phyloP scores from a whole-genome alignment of 2,797 vertebrate species.

The Synaphobranchus kaupii region DNA sequence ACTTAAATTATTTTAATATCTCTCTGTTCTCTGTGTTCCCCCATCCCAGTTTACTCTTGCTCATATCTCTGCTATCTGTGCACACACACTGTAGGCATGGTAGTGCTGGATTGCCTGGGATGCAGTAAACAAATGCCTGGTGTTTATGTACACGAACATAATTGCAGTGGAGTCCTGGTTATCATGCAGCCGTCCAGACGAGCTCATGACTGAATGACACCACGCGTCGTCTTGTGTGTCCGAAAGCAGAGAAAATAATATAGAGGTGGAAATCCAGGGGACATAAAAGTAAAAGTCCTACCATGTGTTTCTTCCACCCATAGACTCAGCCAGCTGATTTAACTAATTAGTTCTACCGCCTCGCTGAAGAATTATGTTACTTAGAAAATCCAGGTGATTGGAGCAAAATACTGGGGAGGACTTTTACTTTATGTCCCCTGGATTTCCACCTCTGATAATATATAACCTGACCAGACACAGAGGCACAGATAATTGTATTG shows the following conservation, averaged over 20 bases:
- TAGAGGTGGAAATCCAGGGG: no score
- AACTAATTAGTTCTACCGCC: no score
- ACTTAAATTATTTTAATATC: background rate
- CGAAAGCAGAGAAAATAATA: background rate
- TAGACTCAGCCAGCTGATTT: no score
- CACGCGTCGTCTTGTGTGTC: background rate
- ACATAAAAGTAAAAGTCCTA: no score
- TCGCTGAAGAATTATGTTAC: no score
- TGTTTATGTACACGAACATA: background rate
- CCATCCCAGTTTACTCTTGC: background rate
- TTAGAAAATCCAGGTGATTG: no score
- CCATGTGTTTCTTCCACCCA: no score
- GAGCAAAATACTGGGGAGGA: no score
- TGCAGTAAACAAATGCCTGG: constrained; percentile 4
- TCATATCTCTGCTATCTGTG: constrained; percentile 8
- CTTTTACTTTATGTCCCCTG: no score
- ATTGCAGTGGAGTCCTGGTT: background rate
- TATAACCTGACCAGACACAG: no score
- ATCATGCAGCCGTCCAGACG: background rate
- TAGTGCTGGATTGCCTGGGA: background rate
- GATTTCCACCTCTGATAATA: no score
- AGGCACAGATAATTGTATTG: background rate
- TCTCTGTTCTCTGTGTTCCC: background rate
- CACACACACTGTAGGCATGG: constrained; percentile 5
- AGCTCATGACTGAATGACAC: background rate